A percentile compares a stretch with the other conserved stretches of the same genome.
These are phyloP conservation scores for Polydrusus tereticollis DNA, from an alignment of 2,888 invertebrate species.

Conservation along the genomic window DNA sequence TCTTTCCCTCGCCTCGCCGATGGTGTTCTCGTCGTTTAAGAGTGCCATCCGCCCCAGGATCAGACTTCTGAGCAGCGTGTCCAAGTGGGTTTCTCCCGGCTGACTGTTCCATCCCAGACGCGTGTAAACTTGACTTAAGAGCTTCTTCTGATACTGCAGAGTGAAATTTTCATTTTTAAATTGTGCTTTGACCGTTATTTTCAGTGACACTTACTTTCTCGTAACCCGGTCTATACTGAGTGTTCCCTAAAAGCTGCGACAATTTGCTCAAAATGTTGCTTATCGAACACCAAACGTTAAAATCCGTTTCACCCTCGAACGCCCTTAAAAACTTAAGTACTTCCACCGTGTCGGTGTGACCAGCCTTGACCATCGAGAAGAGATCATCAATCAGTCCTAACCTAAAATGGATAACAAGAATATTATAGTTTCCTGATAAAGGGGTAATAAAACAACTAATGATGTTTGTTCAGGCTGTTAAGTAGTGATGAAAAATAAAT, in stretches of 20 bases:
- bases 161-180: no score
- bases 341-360: conserved; percentile 84
- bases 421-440: no score
- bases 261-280: conserved; percentile 84
- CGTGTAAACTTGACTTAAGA: conserved; percentile 80
- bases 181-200: no score
- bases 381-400: conserved; percentile 92
- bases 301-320: conserved; percentile 88
- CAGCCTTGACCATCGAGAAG: conserved; percentile 92
- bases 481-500: no score
- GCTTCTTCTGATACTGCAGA: conserved; percentile 78
- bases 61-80: conserved; percentile 87
- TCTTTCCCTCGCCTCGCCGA: conserved; percentile 78
- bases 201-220: conserved; percentile 66
- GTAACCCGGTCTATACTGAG: conserved; percentile 80
- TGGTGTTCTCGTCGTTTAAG: conserved; percentile 82
- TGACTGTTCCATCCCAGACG: conserved; percentile 87
- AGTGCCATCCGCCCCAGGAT: conserved; percentile 86
- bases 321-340: conserved; percentile 88
- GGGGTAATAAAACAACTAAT: no score
- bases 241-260: conserved; percentile 82
- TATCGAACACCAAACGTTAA: conserved; percentile 93
- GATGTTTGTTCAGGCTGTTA: no score
- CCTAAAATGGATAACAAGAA: no score
- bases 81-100: conserved; percentile 87